phyloP scores from a whole-genome alignment of 2,797 vertebrate species.

The Hypotaenidia okinawae region DNA sequence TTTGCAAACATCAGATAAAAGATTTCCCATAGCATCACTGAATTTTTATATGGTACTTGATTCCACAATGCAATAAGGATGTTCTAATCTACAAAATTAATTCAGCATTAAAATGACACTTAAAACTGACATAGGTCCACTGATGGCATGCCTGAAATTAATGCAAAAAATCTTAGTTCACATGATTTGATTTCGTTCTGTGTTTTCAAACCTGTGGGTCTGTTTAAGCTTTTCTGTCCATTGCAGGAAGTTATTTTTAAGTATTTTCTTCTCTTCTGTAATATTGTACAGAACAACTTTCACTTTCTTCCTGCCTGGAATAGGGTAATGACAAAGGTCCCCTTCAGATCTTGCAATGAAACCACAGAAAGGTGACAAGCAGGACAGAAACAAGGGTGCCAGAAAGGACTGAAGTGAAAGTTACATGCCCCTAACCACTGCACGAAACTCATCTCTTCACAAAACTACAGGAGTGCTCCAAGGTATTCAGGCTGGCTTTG shows the following conservation, averaged over 20 bases:
- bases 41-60: not conserved
- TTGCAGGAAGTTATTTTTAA: not conserved
- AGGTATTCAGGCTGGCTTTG: not conserved
- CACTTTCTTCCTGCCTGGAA: not conserved
- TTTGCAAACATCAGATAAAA: not conserved
- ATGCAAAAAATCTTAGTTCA: not conserved
- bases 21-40: not conserved
- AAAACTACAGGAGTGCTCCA: not conserved
- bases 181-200: not conserved
- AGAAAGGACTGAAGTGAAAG: not conserved
- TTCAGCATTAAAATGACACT: not conserved
- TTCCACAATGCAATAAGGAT: not conserved
- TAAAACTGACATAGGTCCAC: not conserved
- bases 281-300: not conserved
- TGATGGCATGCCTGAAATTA: not conserved
- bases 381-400: not conserved
- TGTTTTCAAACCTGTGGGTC: not conserved
- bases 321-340: not conserved
- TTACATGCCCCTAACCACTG: not conserved
- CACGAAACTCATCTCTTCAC: not conserved
- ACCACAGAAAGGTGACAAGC: not conserved
- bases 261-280: not conserved
- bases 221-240: not conserved
- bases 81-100: not conserved
- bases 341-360: not conserved